These are phyloP conservation scores for Platysternon megacephalum DNA, from an alignment of 2,113 vertebrate genomes.

Conservation along the genomic window DNA sequence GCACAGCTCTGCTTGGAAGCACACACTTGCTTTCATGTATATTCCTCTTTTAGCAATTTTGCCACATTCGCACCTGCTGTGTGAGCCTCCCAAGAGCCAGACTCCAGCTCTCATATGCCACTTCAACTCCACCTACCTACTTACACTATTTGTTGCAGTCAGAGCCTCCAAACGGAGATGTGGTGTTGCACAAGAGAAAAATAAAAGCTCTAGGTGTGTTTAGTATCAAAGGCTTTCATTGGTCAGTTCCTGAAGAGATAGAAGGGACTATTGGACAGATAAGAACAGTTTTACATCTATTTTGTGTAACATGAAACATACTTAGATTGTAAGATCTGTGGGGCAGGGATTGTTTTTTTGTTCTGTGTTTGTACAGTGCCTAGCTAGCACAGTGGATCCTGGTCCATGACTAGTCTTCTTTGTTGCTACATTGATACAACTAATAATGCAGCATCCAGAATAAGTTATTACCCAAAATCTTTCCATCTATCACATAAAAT, in stretches of 20 bases:
- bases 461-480: neutral
- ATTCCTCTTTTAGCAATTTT: conserved; percentile 11
- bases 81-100: neutral
- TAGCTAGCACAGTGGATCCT: too few relatives aligned
- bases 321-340: neutral
- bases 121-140: conserved; percentile 9
- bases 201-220: neutral
- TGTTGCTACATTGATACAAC: too few relatives aligned
- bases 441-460: neutral
- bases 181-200: too few relatives aligned
- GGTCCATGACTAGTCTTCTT: too few relatives aligned
- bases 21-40: conserved; percentile 10
- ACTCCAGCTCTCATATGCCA: neutral
- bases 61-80: neutral
- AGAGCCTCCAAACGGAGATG: conserved; percentile 13
- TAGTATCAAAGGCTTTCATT: conserved; percentile 22
- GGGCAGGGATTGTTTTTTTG: too few relatives aligned
- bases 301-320: conserved; percentile 11
- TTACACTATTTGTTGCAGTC: neutral
- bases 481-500: neutral
- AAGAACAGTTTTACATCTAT: neutral
- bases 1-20: neutral
- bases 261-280: neutral
- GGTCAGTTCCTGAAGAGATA: neutral
- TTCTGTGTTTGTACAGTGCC: too few relatives aligned